Evolutionary conservation across 2,797 vertebrate genomes (phyloP), one percentile per base, ranked within the genome.

Genomic region (Poecilia velifera): DNA sequence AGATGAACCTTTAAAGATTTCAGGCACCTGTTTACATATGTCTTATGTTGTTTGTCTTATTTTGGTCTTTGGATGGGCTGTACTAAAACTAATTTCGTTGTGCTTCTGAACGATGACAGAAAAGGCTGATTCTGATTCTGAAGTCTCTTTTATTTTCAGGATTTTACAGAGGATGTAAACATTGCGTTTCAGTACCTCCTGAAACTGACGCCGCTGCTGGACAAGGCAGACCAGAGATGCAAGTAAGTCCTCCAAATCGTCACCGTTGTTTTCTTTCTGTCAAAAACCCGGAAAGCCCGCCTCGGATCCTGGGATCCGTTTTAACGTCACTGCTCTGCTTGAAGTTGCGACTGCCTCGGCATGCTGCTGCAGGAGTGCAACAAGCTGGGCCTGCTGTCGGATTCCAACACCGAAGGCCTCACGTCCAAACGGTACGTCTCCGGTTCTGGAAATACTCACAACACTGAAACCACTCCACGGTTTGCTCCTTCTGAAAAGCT

Each of bases 141-240:
- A 51, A 51, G 1, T 34, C n/a, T 64, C 3, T 36, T 9, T 82
- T 1, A 73, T 74, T 80, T 78, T 31, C 85, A 99, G 98, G 98
- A 99, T 87, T 99, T 99, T 82, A 97, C 95, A 5, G 98, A 99
- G 18, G 98, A 99, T 0, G 97, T 99, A 79, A 99, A 97, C 75
- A 92, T 96, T 76, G 98, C 97, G 41, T 99, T 99, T 5, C 97
- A 99, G 85, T 98, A 96, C 89, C 93, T 99, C 76, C 94, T 99
- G 79, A 99, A 99, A 87, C 95, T 99, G 76, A 99, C 97, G 0
- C 98, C 98, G 0, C 94, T 99, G 83, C 91, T 99, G 0, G 98
- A 99, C 93, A 99, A 99, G 92, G 98, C 98, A 0, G 98, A 99
- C 89, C 98, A 99, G 87, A 96, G 98, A 90, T 99, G 98, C 98